A percentile compares a stretch with the other conserved stretches of the same genome.
Evolutionary conservation across 2,888 invertebrate genomes (phyloP).

Genomic region (Andrena fulva): DNA sequence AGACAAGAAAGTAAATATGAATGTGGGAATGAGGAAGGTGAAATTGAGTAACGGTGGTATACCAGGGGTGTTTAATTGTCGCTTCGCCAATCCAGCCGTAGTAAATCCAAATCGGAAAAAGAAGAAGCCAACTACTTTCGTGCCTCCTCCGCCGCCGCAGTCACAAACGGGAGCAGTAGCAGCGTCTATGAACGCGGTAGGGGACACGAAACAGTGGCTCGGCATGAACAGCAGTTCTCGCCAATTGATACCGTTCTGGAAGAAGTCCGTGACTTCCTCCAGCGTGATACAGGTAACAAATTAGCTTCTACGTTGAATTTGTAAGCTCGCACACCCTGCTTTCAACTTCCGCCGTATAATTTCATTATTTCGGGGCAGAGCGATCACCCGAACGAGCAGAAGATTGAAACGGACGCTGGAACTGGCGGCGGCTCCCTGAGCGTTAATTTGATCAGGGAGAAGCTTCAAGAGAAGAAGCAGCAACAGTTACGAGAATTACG

Average conservation of each 20-base stretch:
- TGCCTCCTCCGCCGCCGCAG: constrained; percentile 89
- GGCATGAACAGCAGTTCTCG: constrained; percentile 77
- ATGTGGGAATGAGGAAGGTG: constrained; percentile 75
- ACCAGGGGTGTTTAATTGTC: constrained; percentile 96
- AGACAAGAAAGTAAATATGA: constrained; percentile 75
- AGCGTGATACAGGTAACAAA: constrained; percentile 77
- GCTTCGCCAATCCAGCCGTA: constrained; percentile 91
- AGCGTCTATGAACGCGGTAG: constrained; percentile 70
- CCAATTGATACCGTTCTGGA: constrained; percentile 89
- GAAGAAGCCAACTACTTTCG: constrained; percentile 95
- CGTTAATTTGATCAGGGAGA: constrained; percentile 89
- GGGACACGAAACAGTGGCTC: constrained; percentile 79
- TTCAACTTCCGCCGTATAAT: constrained; percentile 24
- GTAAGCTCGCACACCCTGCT: not conserved
- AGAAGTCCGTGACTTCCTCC: constrained; percentile 88
- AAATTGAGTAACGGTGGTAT: constrained; percentile 85
- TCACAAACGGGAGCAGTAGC: constrained; percentile 72
- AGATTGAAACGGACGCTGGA: constrained; percentile 90
- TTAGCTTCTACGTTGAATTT: constrained; percentile 8
- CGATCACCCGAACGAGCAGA: constrained; percentile 88
- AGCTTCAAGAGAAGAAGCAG: constrained; percentile 94
- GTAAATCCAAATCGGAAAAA: constrained; percentile 91
- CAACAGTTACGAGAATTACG: constrained; percentile 93
- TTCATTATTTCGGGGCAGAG: constrained; percentile 72
- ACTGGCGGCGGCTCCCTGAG: constrained; percentile 90